Evolutionary conservation across 2,797 vertebrate species (phyloP), one percentile per base, ranked within the genome.

Genomic region (Novumbra hubbsi): DNA sequence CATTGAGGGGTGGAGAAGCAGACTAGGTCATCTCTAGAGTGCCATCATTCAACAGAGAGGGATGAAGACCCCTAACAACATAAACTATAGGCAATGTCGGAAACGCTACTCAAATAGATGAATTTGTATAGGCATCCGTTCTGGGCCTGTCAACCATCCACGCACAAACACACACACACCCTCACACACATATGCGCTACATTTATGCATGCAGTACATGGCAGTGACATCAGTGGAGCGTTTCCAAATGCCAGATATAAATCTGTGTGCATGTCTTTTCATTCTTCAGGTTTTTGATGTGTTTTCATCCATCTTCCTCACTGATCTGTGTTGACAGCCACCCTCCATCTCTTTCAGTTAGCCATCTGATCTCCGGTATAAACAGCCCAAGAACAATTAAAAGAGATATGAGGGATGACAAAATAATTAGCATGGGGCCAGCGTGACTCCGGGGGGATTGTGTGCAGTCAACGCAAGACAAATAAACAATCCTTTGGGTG

Each of bases 351-450:
- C 83, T 77, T 76, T 62, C n/a, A 85, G 87, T 87, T 24, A 21
- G 88, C 87, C 88, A 88, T 90, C 86, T 87, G 83, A 90, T 90
- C 84, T 82, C 76, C 76, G 78, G 74, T 83, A 89, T 88, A 91
- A 90, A 92, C 84, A 91, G 89, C 87, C 83, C 81, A 79, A 76
- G 83, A 83, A 89, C 89, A 90, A 91, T 91, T 91, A 91, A 92
- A 87, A 86, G 74, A 87, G 86, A 90, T 89, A 89, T 89, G 87
- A 90, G 73, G 81, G 85, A 79, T 91, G 90, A 91, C 90, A 91
- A 90, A 88, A 87, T 89, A 87, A 92, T 91, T 92, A 89, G 85
- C 87, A 86, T 76, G 79, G 83, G 89, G 88, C 83, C 86, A 88
- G 81, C 67, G 45, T 81, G 81, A 84, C 77, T 85, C 76, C 68